A percentile compares a stretch with the other conserved stretches of the same genome.
Conservation (phyloP, 2,113 vertebrate genomes). For the Gnathonemus longibarbis region DNA sequence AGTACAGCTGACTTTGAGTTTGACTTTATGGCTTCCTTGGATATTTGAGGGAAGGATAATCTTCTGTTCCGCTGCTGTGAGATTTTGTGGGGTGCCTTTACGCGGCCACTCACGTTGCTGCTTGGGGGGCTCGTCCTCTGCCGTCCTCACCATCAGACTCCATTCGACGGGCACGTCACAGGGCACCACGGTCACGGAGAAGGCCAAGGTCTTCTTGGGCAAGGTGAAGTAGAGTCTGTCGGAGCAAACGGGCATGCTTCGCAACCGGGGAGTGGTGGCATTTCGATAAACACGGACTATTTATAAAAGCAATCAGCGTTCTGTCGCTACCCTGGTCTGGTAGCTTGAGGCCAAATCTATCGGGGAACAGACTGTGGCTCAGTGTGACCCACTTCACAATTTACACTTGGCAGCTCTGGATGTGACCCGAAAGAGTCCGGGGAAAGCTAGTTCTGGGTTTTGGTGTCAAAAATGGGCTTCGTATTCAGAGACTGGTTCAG, state of each 20-base stretch:
- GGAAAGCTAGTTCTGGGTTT: background rate
- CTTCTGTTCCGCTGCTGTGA: background rate
- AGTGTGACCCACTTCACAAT: slow-evolving; percentile 40
- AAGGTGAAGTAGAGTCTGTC: slow-evolving; percentile 71
- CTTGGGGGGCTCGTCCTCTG: slow-evolving; percentile 59
- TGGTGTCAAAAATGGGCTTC: background rate
- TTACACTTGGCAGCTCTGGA: slow-evolving; percentile 24
- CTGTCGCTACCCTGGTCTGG: background rate
- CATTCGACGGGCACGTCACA: slow-evolving; percentile 74
- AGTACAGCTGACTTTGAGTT: background rate
- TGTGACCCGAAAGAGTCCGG: background rate
- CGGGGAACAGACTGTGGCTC: slow-evolving; percentile 45
- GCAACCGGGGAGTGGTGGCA: background rate
- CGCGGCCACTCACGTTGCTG: slow-evolving; percentile 52
- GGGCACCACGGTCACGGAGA: slow-evolving; percentile 71
- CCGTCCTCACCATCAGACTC: slow-evolving; percentile 55
- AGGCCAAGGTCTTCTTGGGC: slow-evolving; percentile 57
- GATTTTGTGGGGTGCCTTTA: background rate
- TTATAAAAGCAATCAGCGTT: background rate
- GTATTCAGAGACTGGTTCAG: background rate
- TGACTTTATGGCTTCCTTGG: background rate
- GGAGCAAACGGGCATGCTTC: background rate
- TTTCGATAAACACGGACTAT: background rate
- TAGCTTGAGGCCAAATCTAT: slow-evolving; percentile 28
- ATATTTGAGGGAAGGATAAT: background rate